Evolutionary conservation across 1,140 invertebrate species (phyloP).

Genomic region (Lamellibrachia luymesi): DNA sequence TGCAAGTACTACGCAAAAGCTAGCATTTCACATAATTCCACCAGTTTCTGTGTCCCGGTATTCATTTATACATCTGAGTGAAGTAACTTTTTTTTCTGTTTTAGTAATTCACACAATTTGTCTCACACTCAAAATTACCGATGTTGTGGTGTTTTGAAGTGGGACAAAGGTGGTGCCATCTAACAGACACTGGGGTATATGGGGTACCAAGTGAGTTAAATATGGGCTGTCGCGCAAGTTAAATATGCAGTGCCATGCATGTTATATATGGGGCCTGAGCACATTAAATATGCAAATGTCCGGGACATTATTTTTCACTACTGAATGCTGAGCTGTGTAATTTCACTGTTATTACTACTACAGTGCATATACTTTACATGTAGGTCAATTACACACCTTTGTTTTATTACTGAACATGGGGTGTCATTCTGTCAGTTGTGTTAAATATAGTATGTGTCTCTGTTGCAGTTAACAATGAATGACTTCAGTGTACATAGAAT

Average conservation of each 20-base stretch:
- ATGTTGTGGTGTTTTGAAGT: background rate
- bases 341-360: too few relatives aligned
- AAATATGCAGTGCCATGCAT: background rate
- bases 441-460: background rate
- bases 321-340: too few relatives aligned
- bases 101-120: background rate
- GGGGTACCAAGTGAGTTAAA: background rate
- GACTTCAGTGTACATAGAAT: constrained; percentile 99
- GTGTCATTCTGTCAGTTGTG: background rate
- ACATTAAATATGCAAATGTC: background rate
- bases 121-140: background rate
- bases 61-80: background rate
- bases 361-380: too few relatives aligned
- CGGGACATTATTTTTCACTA: background rate
- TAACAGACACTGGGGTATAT: background rate
- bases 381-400: too few relatives aligned
- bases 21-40: too few relatives aligned
- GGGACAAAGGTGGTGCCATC: background rate
- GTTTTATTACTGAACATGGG: too few relatives aligned
- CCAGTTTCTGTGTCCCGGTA: background rate
- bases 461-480: constrained; percentile 94
- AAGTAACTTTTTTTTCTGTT: background rate
- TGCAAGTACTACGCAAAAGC: too few relatives aligned
- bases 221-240: background rate
- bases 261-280: background rate